A percentile compares a stretch with the other conserved stretches of the same genome.
Conservation (phyloP, 2,888 invertebrate species). For the Cyaniris semiargus region DNA sequence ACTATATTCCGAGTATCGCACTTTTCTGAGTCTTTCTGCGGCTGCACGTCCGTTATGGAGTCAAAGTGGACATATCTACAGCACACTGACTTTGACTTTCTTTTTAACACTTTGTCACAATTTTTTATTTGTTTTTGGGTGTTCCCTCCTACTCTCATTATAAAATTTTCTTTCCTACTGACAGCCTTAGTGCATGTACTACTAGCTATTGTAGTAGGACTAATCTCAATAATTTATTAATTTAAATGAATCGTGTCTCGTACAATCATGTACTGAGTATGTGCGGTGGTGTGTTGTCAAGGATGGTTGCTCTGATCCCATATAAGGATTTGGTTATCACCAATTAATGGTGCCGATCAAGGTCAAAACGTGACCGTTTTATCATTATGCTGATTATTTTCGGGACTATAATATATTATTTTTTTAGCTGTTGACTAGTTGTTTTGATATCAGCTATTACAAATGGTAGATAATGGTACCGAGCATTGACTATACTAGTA, state of each 20-base stretch:
- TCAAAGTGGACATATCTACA: no score
- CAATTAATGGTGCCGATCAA: slow-evolving; percentile 68
- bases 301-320: slow-evolving; percentile 57
- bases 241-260: slow-evolving; percentile 26
- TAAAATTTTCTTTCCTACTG: neutral
- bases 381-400: slow-evolving; percentile 24
- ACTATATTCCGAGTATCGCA: no score
- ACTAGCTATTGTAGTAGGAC: slow-evolving; percentile 4
- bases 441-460: neutral
- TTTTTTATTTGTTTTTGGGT: neutral
- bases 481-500: no score
- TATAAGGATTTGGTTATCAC: slow-evolving; percentile 72
- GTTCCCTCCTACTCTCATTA: neutral
- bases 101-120: neutral
- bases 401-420: slow-evolving; percentile 10
- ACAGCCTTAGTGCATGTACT: neutral
- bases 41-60: no score
- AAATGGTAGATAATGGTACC: neutral
- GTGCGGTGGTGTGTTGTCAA: slow-evolving; percentile 50
- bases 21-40: no score
- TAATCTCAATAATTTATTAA: slow-evolving; percentile 17
- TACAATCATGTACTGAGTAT: slow-evolving; percentile 51
- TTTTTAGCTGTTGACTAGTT: neutral
- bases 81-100: no score
- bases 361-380: slow-evolving; percentile 49